A percentile compares a stretch with the other conserved stretches of the same genome.
phyloP scores from a whole-genome alignment of 2,888 invertebrate genomes.

The Meganola albula region DNA sequence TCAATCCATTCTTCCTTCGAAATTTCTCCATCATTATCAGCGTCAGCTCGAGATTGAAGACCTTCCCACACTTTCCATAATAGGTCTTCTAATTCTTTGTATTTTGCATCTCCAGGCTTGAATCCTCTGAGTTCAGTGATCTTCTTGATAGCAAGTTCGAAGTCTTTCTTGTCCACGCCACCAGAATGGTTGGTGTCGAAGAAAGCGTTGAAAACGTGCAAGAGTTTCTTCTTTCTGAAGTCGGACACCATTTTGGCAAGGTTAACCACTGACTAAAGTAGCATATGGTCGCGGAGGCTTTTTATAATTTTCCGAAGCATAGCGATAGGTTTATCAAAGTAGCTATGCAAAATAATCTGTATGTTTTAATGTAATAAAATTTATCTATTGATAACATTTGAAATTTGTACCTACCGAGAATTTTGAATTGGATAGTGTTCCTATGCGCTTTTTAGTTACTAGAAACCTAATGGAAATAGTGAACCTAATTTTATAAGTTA shows the following conservation, averaged over 20 bases:
- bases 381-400: conserved; percentile 20
- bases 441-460: too few species aligned
- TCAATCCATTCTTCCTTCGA: conserved; percentile 91
- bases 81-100: conserved; percentile 83
- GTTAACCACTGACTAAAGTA: conserved; percentile 12
- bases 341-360: conserved; percentile 18
- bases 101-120: conserved; percentile 83
- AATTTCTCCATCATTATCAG: conserved; percentile 90
- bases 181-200: conserved; percentile 94
- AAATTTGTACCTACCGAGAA: too few species aligned
- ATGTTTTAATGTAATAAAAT: conserved; percentile 12
- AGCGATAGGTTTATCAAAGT: conserved; percentile 19
- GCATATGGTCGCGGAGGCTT: conserved; percentile 7
- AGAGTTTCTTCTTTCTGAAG: conserved; percentile 91
- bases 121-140: conserved; percentile 88
- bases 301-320: conserved; percentile 25
- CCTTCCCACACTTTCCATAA: conserved; percentile 91
- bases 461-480: too few species aligned
- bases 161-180: conserved; percentile 90
- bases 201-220: conserved; percentile 91
- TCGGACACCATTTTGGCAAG: conserved; percentile 82
- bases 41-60: conserved; percentile 87
- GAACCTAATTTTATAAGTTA: too few species aligned
- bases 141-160: conserved; percentile 90
- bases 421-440: too few species aligned